Conservation (phyloP, 2,797 vertebrate species). For the Anniella stebbinsi region DNA sequence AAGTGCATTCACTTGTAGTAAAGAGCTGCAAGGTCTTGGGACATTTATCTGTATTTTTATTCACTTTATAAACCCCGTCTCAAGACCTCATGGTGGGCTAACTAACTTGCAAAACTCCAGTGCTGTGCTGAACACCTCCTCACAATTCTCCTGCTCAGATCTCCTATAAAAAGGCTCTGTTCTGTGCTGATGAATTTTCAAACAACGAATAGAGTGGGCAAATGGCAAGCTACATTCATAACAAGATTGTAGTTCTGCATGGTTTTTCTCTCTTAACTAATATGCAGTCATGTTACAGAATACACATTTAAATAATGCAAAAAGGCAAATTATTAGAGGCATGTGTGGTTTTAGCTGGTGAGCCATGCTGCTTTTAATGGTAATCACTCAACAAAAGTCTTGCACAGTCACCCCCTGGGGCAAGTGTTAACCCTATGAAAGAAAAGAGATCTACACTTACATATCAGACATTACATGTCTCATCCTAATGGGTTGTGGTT, state of each 20-base stretch:
- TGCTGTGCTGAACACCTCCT: not conserved
- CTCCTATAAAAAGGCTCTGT: not conserved
- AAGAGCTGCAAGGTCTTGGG: not conserved
- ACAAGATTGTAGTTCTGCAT: slow-evolving; percentile 21
- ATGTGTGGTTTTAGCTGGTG: slow-evolving; percentile 71
- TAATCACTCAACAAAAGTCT: slow-evolving; percentile 69
- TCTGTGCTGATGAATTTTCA: not conserved
- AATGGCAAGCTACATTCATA: not conserved
- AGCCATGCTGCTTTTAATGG: slow-evolving; percentile 71
- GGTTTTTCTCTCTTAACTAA: slow-evolving; percentile 53
- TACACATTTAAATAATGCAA: slow-evolving; percentile 75
- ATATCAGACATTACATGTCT: slow-evolving; percentile 53
- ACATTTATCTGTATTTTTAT: not conserved
- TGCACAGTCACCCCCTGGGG: slow-evolving; percentile 66
- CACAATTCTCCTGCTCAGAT: not conserved
- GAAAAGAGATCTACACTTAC: slow-evolving; percentile 54
- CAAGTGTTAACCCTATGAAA: slow-evolving; percentile 61
- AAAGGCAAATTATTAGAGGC: slow-evolving; percentile 70
- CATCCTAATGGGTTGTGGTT: slow-evolving; percentile 56
- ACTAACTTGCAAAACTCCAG: not conserved
- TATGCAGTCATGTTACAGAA: slow-evolving; percentile 59
- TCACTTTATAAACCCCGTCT: not conserved
- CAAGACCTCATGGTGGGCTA: not conserved
- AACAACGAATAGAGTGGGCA: not conserved
- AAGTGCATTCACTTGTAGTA: not conserved